Evolutionary conservation across 2,113 vertebrate species (phyloP).

Genomic region (Acrocephalus arundinaceus): DNA sequence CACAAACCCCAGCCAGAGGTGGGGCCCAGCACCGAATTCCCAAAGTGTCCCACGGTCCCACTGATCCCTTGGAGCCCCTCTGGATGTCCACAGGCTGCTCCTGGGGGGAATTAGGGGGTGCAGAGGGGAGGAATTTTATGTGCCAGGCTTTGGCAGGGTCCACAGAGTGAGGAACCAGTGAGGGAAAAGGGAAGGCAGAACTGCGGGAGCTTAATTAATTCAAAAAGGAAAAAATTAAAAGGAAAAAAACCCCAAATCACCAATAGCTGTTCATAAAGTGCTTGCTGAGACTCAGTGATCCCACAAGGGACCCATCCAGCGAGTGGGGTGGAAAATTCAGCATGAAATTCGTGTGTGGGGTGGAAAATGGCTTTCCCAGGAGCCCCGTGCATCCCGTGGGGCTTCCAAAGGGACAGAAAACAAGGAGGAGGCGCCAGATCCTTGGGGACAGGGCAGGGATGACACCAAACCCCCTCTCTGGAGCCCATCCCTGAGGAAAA

Average conservation of each 20-base stretch:
- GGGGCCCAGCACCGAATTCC: not conserved
- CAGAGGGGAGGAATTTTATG: not conserved
- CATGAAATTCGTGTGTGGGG: not conserved
- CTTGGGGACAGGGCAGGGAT: not conserved
- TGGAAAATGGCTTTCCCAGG: fast-evolving
- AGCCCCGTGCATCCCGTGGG: fast-evolving
- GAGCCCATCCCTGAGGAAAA: not conserved
- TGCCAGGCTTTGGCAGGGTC: not conserved
- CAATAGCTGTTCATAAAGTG: not conserved
- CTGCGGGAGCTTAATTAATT: not conserved
- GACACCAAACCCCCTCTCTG: fast-evolving
- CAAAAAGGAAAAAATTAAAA: not conserved
- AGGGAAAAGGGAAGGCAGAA: not conserved
- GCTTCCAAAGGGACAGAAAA: not conserved
- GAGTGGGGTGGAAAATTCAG: not conserved
- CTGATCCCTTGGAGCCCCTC: not conserved
- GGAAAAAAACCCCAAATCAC: no score
- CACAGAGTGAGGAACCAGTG: fast-evolving
- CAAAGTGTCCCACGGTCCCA: fast-evolving
- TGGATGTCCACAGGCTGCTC: not conserved
- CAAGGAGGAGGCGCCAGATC: not conserved
- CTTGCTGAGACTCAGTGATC: not conserved
- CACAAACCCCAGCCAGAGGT: not conserved
- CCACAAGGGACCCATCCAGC: not conserved
- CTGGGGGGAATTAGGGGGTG: not conserved